Evolutionary conservation across 1,140 invertebrate genomes (phyloP).

Genomic region (Zaprionus vittiger): DNA sequence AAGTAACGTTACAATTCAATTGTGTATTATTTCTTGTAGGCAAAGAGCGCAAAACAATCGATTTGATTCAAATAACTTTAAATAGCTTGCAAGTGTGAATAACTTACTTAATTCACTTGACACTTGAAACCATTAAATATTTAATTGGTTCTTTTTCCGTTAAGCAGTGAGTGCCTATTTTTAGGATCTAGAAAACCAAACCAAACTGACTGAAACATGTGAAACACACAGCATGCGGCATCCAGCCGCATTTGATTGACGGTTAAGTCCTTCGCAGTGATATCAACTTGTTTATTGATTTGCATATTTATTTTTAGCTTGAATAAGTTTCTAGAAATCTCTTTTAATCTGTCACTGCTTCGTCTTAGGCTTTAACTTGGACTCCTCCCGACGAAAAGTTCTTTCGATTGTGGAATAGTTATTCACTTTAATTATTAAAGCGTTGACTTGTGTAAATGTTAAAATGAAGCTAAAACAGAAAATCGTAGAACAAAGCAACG

Average conservation of each 20-base stretch:
- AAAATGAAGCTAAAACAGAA: background rate
- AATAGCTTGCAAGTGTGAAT: no score
- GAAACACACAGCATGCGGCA: background rate
- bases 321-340: background rate
- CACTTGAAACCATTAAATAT: no score
- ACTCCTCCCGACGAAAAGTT: background rate
- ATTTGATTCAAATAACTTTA: no score
- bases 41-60: no score
- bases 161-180: no score
- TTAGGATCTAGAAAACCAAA: no score
- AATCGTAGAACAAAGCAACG: background rate
- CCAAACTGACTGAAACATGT: background rate
- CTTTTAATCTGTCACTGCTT: background rate
- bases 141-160: no score
- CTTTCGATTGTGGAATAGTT: background rate
- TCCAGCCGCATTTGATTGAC: background rate
- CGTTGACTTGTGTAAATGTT: background rate
- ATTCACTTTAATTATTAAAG: no score
- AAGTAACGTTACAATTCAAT: no score
- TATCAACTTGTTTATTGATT: background rate
- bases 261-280: background rate
- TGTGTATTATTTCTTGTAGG: no score
- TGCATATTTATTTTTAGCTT: conserved; percentile 1
- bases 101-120: no score
- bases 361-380: background rate